These are phyloP conservation scores for Latrodectus elegans DNA, from an alignment of 2,888 invertebrate genomes.

Conservation along the genomic window DNA sequence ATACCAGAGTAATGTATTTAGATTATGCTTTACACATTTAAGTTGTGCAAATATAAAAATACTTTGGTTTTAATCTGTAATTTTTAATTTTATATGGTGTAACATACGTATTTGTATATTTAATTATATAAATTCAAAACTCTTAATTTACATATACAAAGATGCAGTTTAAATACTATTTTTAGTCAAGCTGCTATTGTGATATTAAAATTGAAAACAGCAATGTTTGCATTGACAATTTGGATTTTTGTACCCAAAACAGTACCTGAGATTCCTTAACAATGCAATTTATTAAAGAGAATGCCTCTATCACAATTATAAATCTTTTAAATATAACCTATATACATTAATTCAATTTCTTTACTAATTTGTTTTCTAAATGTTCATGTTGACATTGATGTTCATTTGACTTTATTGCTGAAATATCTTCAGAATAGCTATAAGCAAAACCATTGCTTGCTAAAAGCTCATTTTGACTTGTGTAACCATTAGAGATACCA, in stretches of 20 bases:
- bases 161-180: background rate
- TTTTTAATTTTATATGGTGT: background rate
- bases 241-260: background rate
- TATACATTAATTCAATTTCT: background rate
- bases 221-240: too few species aligned
- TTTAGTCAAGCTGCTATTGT: too few species aligned
- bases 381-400: background rate
- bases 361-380: background rate
- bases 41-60: constrained; percentile 50
- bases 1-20: background rate
- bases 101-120: background rate
- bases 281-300: background rate
- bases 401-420: background rate
- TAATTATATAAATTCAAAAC: background rate
- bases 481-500: constrained; percentile 26
- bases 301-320: background rate
- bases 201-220: too few species aligned
- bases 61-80: background rate
- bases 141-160: background rate
- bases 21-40: background rate
- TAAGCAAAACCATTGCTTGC: constrained; percentile 23
- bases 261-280: constrained; percentile 2
- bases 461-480: background rate
- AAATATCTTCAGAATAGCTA: background rate
- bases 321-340: background rate